Evolutionary conservation across 1,140 invertebrate species (phyloP).

Genomic region (Calephelis virginiensis): DNA sequence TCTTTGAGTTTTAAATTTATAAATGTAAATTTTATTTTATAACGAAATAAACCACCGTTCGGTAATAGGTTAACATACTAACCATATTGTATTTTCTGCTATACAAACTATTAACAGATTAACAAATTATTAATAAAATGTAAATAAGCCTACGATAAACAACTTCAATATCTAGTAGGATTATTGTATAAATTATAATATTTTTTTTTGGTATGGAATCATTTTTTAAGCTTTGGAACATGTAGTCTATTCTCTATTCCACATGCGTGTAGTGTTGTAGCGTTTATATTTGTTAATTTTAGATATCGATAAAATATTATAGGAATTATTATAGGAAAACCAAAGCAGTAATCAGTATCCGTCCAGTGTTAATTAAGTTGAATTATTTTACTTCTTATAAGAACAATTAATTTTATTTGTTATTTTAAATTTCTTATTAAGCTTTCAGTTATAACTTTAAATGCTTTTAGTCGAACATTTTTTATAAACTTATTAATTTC

Average conservation of each 20-base stretch:
- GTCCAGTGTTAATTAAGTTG: slow-evolving; percentile 70
- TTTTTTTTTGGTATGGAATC: background rate
- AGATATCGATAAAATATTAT: slow-evolving; percentile 1
- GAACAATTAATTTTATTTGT: slow-evolving; percentile 18
- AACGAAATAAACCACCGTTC: slow-evolving; percentile 32
- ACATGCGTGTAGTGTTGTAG: background rate
- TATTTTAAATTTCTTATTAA: background rate
- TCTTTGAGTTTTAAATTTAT: background rate
- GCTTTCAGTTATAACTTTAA: slow-evolving; percentile 1
- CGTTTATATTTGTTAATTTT: background rate
- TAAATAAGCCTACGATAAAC: background rate
- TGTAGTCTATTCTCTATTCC: too few species aligned
- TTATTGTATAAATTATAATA: background rate
- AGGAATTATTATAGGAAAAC: slow-evolving; percentile 41
- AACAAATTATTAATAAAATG: background rate
- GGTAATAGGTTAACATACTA: slow-evolving; percentile 17
- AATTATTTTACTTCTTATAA: slow-evolving; percentile 28
- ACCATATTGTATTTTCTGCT: slow-evolving; percentile 11
- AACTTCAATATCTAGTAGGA: background rate
- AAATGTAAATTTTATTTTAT: slow-evolving; percentile 14
- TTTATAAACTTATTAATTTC: too few species aligned
- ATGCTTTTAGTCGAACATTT: background rate
- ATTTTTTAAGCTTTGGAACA: background rate
- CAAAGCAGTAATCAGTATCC: slow-evolving; percentile 77
- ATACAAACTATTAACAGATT: background rate